phyloP scores from a whole-genome alignment of 53 echinoderm and acorn worm species.

The Mesocentrotus franciscanus region DNA sequence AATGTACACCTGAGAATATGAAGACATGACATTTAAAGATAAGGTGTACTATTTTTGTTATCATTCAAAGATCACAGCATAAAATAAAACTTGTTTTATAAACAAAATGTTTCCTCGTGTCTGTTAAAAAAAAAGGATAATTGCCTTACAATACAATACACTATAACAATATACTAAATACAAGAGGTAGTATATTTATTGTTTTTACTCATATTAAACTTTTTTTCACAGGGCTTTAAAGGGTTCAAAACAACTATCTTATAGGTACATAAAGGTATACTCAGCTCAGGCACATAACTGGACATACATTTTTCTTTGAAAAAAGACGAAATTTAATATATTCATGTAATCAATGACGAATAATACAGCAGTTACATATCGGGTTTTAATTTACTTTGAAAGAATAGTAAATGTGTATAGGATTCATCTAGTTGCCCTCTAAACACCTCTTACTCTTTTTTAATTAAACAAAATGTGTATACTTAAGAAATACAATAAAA shows the following conservation, averaged over 20 bases:
- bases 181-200: too few species aligned
- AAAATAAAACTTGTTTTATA: too few species aligned
- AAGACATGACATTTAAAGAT: not conserved
- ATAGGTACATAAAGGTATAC: too few species aligned
- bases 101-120: not conserved
- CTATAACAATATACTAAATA: too few species aligned
- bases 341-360: too few species aligned
- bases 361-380: not conserved
- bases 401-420: not conserved
- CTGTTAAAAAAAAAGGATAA: too few species aligned
- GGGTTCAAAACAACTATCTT: too few species aligned
- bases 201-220: too few species aligned
- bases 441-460: not conserved
- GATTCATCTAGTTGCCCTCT: not conserved
- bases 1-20: not conserved
- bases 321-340: not conserved
- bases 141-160: too few species aligned
- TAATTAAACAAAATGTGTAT: not conserved
- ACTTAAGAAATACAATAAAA: not conserved
- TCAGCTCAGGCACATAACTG: not conserved
- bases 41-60: not conserved
- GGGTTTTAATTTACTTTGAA: not conserved
- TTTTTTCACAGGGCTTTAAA: too few species aligned
- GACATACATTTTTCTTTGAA: not conserved
- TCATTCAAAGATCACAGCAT: not conserved